These are phyloP conservation scores for Coregonus sp. DNA, from an alignment of 2,797 vertebrate species.

Conservation along the genomic window DNA sequence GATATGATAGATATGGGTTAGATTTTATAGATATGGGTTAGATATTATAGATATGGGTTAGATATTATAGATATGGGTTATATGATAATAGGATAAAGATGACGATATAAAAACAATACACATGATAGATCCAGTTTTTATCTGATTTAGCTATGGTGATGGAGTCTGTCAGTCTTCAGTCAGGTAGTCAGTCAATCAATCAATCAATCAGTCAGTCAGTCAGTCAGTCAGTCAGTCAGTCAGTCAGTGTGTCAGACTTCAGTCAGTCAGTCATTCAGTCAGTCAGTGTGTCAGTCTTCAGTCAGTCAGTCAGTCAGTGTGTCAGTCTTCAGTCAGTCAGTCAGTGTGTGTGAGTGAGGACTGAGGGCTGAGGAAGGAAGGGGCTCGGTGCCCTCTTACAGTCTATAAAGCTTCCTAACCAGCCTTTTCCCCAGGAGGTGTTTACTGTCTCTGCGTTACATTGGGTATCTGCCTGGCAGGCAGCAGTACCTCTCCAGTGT, in stretches of 20 bases:
- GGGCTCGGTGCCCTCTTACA: conserved; percentile 66
- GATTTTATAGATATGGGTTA: too few relatives aligned
- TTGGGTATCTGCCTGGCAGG: conserved; percentile 61
- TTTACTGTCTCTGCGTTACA: conserved; percentile 71
- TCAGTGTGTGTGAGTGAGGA: conserved; percentile 19
- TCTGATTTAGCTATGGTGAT: conserved; percentile 69
- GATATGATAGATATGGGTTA: too few relatives aligned
- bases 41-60: background rate
- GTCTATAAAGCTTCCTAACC: conserved; percentile 73
- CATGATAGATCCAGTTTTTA: conserved; percentile 60
- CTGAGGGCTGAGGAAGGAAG: background rate
- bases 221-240: too few relatives aligned
- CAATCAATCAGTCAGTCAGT: too few relatives aligned
- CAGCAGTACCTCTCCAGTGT: conserved; percentile 76
- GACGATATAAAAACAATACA: background rate
- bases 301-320: too few relatives aligned
- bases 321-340: conserved; percentile 1
- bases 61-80: background rate
- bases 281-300: too few relatives aligned
- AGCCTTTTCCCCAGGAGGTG: conserved; percentile 76
- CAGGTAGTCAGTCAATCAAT: too few relatives aligned
- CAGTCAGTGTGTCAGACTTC: too few relatives aligned
- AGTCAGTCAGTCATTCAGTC: too few relatives aligned
- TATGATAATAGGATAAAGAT: background rate
- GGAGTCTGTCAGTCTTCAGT: conserved; percentile 28